Conservation (phyloP, 2,797 vertebrate genomes). For the Sebastes elongatus region DNA sequence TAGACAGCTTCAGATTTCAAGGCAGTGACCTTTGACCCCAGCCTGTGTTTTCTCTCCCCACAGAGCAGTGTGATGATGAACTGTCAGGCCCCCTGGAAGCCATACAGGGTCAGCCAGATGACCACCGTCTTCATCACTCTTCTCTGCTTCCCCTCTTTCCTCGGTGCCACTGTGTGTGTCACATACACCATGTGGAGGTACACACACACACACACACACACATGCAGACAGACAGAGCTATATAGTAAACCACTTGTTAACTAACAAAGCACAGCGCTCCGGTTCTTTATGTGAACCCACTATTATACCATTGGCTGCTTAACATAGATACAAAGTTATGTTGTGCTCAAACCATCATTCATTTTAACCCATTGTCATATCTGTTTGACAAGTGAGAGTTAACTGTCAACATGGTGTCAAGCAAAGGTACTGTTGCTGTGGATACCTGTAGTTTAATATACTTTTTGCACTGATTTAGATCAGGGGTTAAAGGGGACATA, state of each 20-base stretch:
- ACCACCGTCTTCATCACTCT: constrained; percentile 91
- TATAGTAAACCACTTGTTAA: too few species aligned
- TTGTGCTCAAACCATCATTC: neutral
- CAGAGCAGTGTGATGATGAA: constrained; percentile 94
- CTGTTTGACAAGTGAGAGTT: neutral
- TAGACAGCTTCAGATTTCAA: neutral
- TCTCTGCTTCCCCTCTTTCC: constrained; percentile 93
- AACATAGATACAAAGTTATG: neutral
- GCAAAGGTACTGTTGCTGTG: neutral
- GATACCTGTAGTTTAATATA: neutral
- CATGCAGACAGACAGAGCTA: too few species aligned
- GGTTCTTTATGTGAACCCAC: too few species aligned
- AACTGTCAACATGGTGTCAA: neutral
- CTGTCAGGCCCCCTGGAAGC: constrained; percentile 90
- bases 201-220: neutral
- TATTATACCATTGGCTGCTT: neutral
- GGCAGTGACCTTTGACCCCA: constrained; percentile 10
- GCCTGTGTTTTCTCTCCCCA: neutral
- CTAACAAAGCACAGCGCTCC: too few species aligned
- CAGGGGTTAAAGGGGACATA: neutral
- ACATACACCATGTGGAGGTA: constrained; percentile 94
- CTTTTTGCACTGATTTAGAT: neutral
- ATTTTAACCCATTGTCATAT: neutral
- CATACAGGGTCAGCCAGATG: constrained; percentile 92
- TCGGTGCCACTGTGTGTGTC: constrained; percentile 87